Conservation (phyloP, 2,888 invertebrate genomes). For the Tenthredo livida region DNA sequence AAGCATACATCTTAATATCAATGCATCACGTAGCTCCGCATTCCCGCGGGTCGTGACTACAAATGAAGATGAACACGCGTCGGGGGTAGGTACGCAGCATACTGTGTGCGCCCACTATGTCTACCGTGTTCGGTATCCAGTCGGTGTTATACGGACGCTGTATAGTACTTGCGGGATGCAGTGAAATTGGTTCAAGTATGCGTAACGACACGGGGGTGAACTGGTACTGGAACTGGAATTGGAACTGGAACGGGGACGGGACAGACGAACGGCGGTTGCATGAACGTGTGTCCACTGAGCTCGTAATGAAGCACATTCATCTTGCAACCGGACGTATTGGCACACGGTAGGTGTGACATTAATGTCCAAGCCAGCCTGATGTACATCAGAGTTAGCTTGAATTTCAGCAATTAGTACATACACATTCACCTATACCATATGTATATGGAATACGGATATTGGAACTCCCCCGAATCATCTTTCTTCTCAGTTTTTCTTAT, state of each 20-base stretch:
- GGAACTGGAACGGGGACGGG: constrained; percentile 53
- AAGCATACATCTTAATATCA: constrained; percentile 45
- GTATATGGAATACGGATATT: background rate
- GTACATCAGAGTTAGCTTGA: constrained; percentile 24
- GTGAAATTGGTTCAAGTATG: constrained; percentile 58
- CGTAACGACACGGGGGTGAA: constrained; percentile 59
- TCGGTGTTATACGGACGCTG: constrained; percentile 8
- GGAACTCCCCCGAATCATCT: background rate
- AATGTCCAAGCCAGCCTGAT: constrained; percentile 46
- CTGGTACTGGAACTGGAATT: constrained; percentile 53
- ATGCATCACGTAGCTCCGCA: constrained; percentile 41
- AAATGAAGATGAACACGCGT: constrained; percentile 50
- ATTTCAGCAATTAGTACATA: background rate
- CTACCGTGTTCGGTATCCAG: constrained; percentile 14
- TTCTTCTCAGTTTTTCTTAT: background rate
- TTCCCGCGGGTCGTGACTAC: constrained; percentile 49
- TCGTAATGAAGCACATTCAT: constrained; percentile 55
- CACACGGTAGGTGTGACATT: constrained; percentile 54
- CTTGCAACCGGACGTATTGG: constrained; percentile 52
- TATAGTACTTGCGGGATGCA: constrained; percentile 36
- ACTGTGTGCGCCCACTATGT: background rate
- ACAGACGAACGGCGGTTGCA: constrained; percentile 45
- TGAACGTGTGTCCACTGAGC: constrained; percentile 45
- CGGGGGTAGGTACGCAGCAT: constrained; percentile 40
- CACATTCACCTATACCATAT: background rate